phyloP scores from a whole-genome alignment of 2,113 vertebrate genomes.

The Muscicapa adusta region DNA sequence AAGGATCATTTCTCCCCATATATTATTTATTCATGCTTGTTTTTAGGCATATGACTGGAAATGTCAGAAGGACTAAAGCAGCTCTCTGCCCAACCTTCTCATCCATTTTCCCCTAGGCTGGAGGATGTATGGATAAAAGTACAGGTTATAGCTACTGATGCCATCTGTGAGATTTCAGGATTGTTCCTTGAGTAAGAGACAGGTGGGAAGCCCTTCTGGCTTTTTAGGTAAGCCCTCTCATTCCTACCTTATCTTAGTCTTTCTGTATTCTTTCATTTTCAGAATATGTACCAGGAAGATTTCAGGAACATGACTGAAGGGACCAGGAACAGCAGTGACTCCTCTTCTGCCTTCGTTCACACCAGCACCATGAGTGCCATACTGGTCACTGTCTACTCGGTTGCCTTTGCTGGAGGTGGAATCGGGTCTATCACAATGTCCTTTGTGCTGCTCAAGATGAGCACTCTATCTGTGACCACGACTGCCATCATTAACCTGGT shows the following conservation, averaged over 20 bases:
- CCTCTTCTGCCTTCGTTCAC: neutral
- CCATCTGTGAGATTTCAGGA: neutral
- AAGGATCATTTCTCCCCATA: neutral
- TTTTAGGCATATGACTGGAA: neutral
- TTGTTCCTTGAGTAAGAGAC: neutral
- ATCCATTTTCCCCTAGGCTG: neutral
- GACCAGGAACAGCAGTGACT: neutral
- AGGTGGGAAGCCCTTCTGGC: neutral
- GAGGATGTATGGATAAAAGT: neutral
- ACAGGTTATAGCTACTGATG: neutral
- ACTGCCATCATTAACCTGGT: constrained; percentile 85
- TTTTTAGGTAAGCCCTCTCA: neutral
- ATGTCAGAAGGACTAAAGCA: neutral
- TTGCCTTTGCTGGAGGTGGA: constrained; percentile 75
- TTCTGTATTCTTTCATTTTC: neutral
- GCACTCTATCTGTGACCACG: constrained; percentile 79
- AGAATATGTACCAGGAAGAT: neutral
- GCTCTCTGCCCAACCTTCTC: neutral
- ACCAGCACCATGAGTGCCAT: neutral
- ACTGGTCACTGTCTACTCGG: constrained; percentile 69
- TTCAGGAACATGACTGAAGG: neutral
- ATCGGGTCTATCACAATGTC: constrained; percentile 74
- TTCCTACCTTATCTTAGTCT: neutral
- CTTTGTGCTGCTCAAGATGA: constrained; percentile 78
- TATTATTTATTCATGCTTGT: neutral